Evolutionary conservation across 2,113 vertebrate species (phyloP).

Genomic region (Gambusia holbrooki): DNA sequence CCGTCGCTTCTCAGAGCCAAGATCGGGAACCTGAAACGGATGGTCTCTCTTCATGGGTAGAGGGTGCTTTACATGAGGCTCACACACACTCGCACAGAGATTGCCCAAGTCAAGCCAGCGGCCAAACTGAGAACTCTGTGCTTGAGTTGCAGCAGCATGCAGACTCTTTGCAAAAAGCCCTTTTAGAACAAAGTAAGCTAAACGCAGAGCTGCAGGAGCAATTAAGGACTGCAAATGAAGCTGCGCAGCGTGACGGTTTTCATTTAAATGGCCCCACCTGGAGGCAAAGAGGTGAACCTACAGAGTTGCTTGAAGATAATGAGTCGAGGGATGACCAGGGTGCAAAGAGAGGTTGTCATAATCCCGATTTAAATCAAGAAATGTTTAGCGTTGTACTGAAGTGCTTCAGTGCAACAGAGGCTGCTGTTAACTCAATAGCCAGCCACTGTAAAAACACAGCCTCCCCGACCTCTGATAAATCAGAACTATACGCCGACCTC

Average conservation of each 20-base stretch:
- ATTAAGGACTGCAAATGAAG: constrained; percentile 58
- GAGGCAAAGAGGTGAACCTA: not conserved
- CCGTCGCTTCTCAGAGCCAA: constrained; percentile 17
- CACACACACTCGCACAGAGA: constrained; percentile 29
- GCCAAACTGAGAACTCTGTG: constrained; percentile 4
- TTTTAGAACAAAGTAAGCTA: constrained; percentile 68
- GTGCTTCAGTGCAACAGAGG: constrained; percentile 71
- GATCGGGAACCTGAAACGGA: constrained; percentile 45
- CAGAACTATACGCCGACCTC: constrained; percentile 44
- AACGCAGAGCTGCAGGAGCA: constrained; percentile 75
- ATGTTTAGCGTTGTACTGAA: constrained; percentile 51
- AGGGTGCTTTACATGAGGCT: constrained; percentile 45
- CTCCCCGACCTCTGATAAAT: constrained; percentile 10
- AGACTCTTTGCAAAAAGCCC: constrained; percentile 66
- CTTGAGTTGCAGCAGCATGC: constrained; percentile 40
- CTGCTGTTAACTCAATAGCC: constrained; percentile 66
- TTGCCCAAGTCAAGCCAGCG: not conserved
- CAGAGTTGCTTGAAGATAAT: constrained; percentile 18
- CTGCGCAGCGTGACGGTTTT: constrained; percentile 4
- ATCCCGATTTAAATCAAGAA: constrained; percentile 20
- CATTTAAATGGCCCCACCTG: constrained; percentile 19
- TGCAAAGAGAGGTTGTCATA: not conserved
- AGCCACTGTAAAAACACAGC: constrained; percentile 51
- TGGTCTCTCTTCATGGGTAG: constrained; percentile 62
- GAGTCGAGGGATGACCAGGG: not conserved